These are phyloP conservation scores for Pocillopora damicornis DNA, from an alignment of 64 coral and sea anemone genomes.

Conservation along the genomic window DNA sequence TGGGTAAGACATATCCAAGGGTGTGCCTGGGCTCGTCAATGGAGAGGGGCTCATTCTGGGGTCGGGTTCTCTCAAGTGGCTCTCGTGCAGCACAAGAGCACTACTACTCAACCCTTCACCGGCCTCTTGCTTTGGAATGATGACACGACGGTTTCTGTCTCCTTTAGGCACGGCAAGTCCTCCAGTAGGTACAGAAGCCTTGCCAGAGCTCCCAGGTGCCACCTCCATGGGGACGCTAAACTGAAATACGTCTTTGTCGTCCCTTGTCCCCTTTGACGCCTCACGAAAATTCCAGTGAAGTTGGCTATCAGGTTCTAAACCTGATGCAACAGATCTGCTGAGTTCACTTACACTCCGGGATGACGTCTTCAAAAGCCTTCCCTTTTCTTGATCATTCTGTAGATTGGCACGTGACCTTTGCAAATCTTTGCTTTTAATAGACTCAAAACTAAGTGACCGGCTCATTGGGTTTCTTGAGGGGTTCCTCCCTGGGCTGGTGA, in stretches of 20 bases:
- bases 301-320: background rate
- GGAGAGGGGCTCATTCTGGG: slow-evolving; percentile 11
- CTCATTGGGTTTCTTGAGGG: background rate
- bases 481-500: background rate
- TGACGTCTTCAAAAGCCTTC: background rate
- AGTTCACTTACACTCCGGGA: background rate
- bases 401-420: background rate
- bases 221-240: background rate
- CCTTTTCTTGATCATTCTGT: background rate
- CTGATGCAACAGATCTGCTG: background rate
- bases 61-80: slow-evolving; percentile 17
- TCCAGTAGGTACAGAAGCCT: background rate
- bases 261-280: background rate
- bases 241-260: background rate
- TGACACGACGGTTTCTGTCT: slow-evolving; percentile 11
- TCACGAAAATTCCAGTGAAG: background rate
- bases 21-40: background rate
- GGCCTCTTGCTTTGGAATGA: background rate
- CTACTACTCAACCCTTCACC: slow-evolving; percentile 15
- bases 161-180: background rate
- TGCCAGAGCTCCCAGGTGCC: background rate
- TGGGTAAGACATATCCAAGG: slow-evolving; percentile 34
- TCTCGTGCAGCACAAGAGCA: slow-evolving; percentile 18
- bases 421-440: slow-evolving; percentile 2
- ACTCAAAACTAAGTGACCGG: slow-evolving; percentile 28